phyloP scores from a whole-genome alignment of 2,113 vertebrate species.

The Acanthochromis polyacanthus region DNA sequence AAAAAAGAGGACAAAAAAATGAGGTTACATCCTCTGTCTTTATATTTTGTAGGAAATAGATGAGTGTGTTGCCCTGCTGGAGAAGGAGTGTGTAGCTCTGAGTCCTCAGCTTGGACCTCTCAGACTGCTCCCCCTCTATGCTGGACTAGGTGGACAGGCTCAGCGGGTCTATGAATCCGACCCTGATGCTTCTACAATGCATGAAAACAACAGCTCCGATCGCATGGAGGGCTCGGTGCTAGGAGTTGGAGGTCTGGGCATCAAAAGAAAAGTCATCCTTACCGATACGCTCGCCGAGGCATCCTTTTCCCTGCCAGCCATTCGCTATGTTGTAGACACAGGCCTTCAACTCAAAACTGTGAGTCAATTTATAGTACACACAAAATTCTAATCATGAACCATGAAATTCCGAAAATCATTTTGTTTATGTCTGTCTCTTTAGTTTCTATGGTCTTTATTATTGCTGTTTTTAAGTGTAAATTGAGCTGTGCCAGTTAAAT shows the following conservation, averaged over 20 bases:
- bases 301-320: slow-evolving; percentile 88
- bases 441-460: not conserved
- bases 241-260: slow-evolving; percentile 24
- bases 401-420: not conserved
- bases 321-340: slow-evolving; percentile 91
- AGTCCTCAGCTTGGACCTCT: slow-evolving; percentile 83
- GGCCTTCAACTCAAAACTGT: slow-evolving; percentile 93
- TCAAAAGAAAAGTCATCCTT: slow-evolving; percentile 86
- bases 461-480: not conserved
- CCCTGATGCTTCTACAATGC: slow-evolving; percentile 19
- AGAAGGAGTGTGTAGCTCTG: slow-evolving; percentile 82
- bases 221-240: slow-evolving; percentile 3
- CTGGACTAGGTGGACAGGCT: slow-evolving; percentile 68
- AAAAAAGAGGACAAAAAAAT: not conserved
- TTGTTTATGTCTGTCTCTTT: not conserved
- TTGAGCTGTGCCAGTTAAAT: not conserved
- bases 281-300: slow-evolving; percentile 90
- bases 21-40: no score
- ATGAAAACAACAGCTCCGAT: not conserved
- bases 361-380: slow-evolving; percentile 69
- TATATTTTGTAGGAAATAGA: slow-evolving; percentile 83
- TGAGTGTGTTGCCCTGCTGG: slow-evolving; percentile 84
- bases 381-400: not conserved
- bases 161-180: slow-evolving; percentile 87
- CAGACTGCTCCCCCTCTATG: slow-evolving; percentile 86